phyloP scores from a whole-genome alignment of 2,888 invertebrate genomes.

The Rhogogaster chlorosoma region DNA sequence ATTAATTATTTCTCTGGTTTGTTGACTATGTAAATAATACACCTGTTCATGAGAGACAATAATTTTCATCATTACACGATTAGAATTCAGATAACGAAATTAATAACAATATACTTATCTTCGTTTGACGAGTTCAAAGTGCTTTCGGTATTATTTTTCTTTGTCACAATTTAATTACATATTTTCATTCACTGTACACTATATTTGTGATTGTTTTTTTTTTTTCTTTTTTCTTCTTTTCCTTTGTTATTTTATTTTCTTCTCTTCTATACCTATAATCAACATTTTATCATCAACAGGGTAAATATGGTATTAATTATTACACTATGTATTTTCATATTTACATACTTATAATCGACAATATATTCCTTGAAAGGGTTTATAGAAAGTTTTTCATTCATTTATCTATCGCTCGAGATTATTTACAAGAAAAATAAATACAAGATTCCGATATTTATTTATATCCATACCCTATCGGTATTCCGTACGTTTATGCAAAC shows the following conservation, averaged over 20 bases:
- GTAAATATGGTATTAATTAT: not conserved
- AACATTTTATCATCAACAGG: not conserved
- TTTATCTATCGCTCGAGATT: not conserved
- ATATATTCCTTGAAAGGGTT: not conserved
- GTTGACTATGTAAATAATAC: constrained; percentile 29
- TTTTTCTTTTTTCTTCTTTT: not conserved
- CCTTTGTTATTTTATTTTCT: not conserved
- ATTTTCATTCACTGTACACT: not conserved
- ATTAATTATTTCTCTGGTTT: not conserved
- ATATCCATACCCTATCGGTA: not conserved
- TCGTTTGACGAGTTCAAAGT: constrained; percentile 35
- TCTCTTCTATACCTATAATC: not conserved
- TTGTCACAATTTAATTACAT: constrained; percentile 16
- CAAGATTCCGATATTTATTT: not conserved
- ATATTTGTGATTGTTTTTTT: not conserved
- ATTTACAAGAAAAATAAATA: not conserved
- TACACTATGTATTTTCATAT: not conserved
- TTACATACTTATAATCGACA: not conserved
- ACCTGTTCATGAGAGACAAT: constrained; percentile 10
- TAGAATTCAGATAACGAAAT: constrained; percentile 26
- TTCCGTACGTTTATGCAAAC: not conserved
- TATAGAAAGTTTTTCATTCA: not conserved
- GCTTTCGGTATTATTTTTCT: constrained; percentile 30
- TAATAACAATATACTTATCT: constrained; percentile 32
- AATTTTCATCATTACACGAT: not conserved